Evolutionary conservation across 92 coral and sea anemone species (phyloP).

Genomic region (Muricea muricata): DNA sequence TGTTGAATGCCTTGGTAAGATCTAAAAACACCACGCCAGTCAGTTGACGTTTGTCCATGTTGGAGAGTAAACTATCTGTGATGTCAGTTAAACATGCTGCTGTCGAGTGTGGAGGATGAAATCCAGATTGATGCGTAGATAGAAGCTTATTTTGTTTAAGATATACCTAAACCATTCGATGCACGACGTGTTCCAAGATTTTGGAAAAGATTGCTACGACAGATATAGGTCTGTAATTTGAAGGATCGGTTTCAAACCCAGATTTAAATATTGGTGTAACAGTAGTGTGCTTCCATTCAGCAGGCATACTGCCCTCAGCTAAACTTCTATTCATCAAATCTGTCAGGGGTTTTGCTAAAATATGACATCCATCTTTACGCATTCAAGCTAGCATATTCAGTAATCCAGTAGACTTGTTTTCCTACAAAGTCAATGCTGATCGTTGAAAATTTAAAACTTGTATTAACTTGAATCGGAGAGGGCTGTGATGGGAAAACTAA

Average conservation of each 20-base stretch:
- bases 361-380: background rate
- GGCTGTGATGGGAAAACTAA: background rate
- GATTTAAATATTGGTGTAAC: conserved; percentile 4
- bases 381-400: background rate
- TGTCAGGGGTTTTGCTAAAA: background rate
- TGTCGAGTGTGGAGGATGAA: background rate
- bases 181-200: no score
- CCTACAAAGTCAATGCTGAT: background rate
- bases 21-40: no score
- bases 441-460: background rate
- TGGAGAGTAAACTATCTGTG: background rate
- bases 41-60: no score
- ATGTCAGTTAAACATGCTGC: background rate
- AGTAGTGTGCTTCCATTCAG: conserved; percentile 1
- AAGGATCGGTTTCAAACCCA: background rate
- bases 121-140: background rate
- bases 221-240: no score
- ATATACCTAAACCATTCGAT: background rate
- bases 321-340: background rate
- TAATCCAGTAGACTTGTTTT: background rate
- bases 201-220: no score
- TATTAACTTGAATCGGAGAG: background rate
- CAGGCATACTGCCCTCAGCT: background rate
- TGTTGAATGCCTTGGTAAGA: background rate
- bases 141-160: background rate